Conservation (phyloP, 2,888 invertebrate genomes). For the Xestia c-nigrum region DNA sequence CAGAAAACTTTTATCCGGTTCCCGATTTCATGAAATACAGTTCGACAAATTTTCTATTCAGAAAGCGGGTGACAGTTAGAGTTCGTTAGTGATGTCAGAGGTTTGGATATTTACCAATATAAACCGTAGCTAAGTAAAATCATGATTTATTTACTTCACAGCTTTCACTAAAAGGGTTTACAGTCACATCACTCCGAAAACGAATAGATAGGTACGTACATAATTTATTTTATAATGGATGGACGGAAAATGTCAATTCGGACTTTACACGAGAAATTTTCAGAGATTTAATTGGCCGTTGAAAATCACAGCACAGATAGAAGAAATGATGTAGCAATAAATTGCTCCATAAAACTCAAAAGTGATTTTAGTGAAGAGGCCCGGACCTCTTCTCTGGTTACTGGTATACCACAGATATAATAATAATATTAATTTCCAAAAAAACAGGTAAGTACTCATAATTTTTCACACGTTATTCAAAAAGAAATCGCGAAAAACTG, state of each 20-base stretch:
- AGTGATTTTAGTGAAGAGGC: not conserved
- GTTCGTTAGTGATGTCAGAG: not conserved
- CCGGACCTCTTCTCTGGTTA: too few relatives aligned
- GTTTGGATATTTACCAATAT: not conserved
- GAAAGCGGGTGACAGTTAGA: not conserved
- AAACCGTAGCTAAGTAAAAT: not conserved
- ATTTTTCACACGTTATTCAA: not conserved
- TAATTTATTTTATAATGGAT: constrained; percentile 18
- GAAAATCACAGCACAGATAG: not conserved
- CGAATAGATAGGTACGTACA: not conserved
- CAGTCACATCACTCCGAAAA: not conserved
- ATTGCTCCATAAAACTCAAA: not conserved
- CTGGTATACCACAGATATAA: not conserved
- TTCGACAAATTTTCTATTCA: not conserved
- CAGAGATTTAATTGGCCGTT: not conserved
- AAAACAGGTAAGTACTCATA: not conserved
- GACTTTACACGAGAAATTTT: not conserved
- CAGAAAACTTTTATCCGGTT: not conserved
- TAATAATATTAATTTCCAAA: not conserved
- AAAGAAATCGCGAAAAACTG: not conserved
- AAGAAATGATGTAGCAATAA: not conserved
- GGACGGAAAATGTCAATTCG: not conserved
- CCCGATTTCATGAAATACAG: not conserved
- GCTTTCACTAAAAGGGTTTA: constrained; percentile 11
- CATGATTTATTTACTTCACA: constrained; percentile 3